Evolutionary conservation across 1,140 invertebrate genomes (phyloP).

Genomic region (Teleogryllus occipitalis): DNA sequence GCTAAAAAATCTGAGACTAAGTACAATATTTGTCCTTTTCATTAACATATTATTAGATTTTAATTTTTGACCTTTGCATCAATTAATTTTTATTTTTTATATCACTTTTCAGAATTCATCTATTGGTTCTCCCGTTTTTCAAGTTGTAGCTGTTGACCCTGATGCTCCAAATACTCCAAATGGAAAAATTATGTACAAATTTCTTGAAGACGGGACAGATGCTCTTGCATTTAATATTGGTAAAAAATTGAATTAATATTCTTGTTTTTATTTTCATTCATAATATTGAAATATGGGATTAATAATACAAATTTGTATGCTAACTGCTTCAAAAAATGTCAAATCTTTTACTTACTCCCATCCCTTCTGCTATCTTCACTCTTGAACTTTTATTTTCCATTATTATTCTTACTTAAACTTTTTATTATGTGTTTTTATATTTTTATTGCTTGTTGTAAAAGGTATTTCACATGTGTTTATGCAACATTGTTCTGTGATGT

Average conservation of each 20-base stretch:
- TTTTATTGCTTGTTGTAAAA: too few relatives aligned
- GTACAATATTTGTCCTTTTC: too few relatives aligned
- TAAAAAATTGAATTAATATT: constrained; percentile 28
- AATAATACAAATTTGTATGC: not conserved
- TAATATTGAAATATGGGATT: not conserved
- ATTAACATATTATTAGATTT: too few relatives aligned
- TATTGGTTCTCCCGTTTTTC: constrained; percentile 63
- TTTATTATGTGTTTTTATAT: too few relatives aligned
- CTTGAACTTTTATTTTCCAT: too few relatives aligned
- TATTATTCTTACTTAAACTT: too few relatives aligned
- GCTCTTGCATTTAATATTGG: constrained; percentile 56
- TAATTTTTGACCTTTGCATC: too few relatives aligned
- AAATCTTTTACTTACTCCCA: not conserved
- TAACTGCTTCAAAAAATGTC: not conserved
- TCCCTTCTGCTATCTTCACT: not conserved
- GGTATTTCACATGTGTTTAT: too few relatives aligned
- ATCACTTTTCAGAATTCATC: constrained; percentile 50
- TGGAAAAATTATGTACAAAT: constrained; percentile 61
- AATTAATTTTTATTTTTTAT: too few relatives aligned
- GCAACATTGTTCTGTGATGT: not conserved
- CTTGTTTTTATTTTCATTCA: not conserved
- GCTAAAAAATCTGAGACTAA: too few relatives aligned
- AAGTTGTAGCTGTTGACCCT: constrained; percentile 68
- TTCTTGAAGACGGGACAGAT: constrained; percentile 58
- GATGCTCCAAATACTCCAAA: constrained; percentile 66